These are phyloP conservation scores for Drosophila pseudoananassae DNA, from an alignment of 1,140 invertebrate species.

Conservation along the genomic window DNA sequence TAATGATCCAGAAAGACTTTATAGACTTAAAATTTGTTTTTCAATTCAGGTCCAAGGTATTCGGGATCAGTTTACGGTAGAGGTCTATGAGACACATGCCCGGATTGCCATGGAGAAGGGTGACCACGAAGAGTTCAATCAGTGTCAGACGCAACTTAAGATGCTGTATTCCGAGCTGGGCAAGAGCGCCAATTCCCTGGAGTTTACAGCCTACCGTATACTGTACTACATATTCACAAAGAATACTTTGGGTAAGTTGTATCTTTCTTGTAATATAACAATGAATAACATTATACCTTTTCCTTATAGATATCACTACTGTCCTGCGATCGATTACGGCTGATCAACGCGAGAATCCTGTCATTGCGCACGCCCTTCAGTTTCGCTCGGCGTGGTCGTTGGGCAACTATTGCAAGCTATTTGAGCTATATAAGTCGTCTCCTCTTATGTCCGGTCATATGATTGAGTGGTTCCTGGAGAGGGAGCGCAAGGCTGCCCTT, in stretches of 20 bases:
- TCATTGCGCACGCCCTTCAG: conserved; percentile 93
- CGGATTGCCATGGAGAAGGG: conserved; percentile 98
- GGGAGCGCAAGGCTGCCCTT: conserved; percentile 95
- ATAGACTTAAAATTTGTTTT: background rate
- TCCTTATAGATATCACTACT: conserved; percentile 93
- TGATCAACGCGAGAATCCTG: conserved; percentile 92
- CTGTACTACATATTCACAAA: conserved; percentile 99
- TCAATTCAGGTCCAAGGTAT: conserved; percentile 95
- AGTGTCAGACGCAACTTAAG: conserved; percentile 98
- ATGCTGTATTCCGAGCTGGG: conserved; percentile 93
- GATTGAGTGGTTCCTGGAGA: conserved; percentile 98
- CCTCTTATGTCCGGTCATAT: conserved; percentile 98
- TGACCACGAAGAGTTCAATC: conserved; percentile 99
- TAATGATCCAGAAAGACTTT: background rate
- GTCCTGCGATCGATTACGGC: conserved; percentile 91
- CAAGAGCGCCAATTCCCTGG: conserved; percentile 88
- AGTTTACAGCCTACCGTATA: conserved; percentile 98
- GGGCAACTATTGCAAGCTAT: conserved; percentile 96
- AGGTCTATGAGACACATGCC: conserved; percentile 99
- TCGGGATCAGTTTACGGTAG: conserved; percentile 95
- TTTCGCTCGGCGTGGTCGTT: conserved; percentile 95
- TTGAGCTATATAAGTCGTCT: conserved; percentile 93
- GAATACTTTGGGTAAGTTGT: conserved; percentile 94
- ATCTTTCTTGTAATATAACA: background rate
- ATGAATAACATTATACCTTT: conserved; percentile 52